Percentiles rank a stretch among this genome's conserved stretches.
These are phyloP conservation scores for Temnothorax curvispinosus DNA, from an alignment of 1,140 invertebrate species.

Conservation along the genomic window DNA sequence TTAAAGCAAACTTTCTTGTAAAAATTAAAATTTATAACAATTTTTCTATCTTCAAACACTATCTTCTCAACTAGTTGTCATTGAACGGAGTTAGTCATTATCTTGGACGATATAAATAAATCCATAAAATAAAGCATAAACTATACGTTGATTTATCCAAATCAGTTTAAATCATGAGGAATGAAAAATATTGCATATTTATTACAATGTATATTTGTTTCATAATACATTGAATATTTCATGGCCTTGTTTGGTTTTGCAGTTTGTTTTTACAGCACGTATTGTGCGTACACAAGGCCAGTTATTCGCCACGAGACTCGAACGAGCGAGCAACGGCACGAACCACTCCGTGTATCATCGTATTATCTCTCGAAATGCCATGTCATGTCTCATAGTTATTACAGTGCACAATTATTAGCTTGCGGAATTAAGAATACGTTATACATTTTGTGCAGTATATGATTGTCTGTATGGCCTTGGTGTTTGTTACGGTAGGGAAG, in stretches of 20 bases:
- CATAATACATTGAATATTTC: not conserved
- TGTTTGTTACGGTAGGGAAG: not conserved
- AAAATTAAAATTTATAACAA: not conserved
- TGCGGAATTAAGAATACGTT: conserved; percentile 7
- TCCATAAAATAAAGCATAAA: not conserved
- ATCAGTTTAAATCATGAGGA: not conserved
- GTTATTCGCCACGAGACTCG: not conserved
- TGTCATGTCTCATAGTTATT: not conserved
- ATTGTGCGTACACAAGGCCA: not conserved
- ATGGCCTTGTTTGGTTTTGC: not conserved
- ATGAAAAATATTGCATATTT: not conserved
- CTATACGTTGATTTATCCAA: not conserved
- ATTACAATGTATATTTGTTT: not conserved
- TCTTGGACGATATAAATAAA: not conserved
- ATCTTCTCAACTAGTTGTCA: not conserved
- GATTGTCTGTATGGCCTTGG: not conserved
- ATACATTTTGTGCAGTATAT: not conserved
- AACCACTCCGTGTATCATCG: not conserved
- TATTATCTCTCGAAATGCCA: not conserved
- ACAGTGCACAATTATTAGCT: not conserved
- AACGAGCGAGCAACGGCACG: not conserved
- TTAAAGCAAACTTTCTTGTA: not conserved
- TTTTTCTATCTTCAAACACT: not conserved
- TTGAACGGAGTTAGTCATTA: not conserved
- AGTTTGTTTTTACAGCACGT: not conserved